Base-by-base conservation (phyloP, 2,888 invertebrate genomes). In the Suillia variegata region DNA sequence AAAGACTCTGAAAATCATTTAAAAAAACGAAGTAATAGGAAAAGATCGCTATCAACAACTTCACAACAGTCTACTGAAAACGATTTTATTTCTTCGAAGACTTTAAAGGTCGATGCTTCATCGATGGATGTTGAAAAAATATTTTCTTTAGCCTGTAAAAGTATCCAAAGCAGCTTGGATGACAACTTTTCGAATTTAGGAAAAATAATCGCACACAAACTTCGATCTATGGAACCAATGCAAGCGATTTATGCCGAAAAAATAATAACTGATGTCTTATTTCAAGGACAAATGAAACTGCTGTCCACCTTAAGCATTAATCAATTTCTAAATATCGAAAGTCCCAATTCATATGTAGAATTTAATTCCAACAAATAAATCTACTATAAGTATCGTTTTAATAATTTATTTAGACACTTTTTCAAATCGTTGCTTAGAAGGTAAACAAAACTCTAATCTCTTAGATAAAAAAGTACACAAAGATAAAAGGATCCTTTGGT, bases 261-360 rank as follows among this genome's bases (percentile, higher is more conserved):
- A 59, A 73, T 81, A 13, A 81, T 81, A 49, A 76, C 75, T 8
- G 81, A 81, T 66, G 77, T 81, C 48, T 73, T 81, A 21, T 78
- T 79, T 65, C 81, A 81, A 64, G 81, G 81, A 2, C 81, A 81
- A 70, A 79, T 81, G 79, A 81, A 81, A 68, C 69, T 78, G 64
- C 67, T 80, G 8, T 71, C 77, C 15, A 57, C 73, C 21, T 63
- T 73, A 53, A 75, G 69, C 52, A 72, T 75, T 65, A 73, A 73
- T 49, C 73, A 71, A 33, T 77, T 75, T 58, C 57, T 71, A 58
- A 66, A 69, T 50, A 66, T 69, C 59, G 70, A 74, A 65, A 68
- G 70, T 65, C 57, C 34, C 18, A 12, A 72, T 54, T 65, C 70
- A 24, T 71, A 70, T 53, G 71, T 69, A 58, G 65, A 70, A 45